Percentiles rank a stretch among this genome's conserved stretches.
phyloP scores from a whole-genome alignment of 2,113 vertebrate genomes.

The Haemorhous mexicanus region DNA sequence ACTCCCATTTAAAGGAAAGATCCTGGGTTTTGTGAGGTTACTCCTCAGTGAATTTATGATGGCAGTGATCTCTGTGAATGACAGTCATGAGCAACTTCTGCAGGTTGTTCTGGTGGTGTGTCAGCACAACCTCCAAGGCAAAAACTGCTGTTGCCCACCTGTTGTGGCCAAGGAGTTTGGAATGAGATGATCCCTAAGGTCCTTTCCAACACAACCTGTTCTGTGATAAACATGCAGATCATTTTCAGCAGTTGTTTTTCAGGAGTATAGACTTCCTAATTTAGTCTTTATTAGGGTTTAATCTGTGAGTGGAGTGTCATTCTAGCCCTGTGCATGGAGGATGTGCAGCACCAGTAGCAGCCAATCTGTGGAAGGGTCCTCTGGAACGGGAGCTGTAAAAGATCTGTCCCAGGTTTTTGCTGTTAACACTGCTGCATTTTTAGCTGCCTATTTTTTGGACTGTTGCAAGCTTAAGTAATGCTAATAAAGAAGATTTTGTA shows the following conservation, averaged over 20 bases:
- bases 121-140: background rate
- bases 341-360: accelerated
- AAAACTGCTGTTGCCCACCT: background rate
- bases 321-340: background rate
- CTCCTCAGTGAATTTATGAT: background rate
- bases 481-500: background rate
- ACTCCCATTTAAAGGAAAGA: background rate
- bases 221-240: background rate
- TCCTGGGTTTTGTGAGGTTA: background rate
- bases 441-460: background rate
- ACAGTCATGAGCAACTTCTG: background rate
- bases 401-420: background rate
- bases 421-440: background rate
- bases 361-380: background rate
- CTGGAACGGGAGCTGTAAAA: background rate
- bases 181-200: background rate
- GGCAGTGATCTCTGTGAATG: background rate
- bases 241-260: background rate
- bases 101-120: background rate
- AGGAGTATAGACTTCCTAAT: background rate
- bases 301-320: background rate
- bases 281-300: background rate
- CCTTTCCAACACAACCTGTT: background rate
- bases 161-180: background rate
- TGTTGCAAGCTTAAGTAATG: background rate